Percentiles rank a stretch among this genome's conserved stretches.
Conservation (phyloP, 2,113 vertebrate genomes). For the Marcusenius ussheri region DNA sequence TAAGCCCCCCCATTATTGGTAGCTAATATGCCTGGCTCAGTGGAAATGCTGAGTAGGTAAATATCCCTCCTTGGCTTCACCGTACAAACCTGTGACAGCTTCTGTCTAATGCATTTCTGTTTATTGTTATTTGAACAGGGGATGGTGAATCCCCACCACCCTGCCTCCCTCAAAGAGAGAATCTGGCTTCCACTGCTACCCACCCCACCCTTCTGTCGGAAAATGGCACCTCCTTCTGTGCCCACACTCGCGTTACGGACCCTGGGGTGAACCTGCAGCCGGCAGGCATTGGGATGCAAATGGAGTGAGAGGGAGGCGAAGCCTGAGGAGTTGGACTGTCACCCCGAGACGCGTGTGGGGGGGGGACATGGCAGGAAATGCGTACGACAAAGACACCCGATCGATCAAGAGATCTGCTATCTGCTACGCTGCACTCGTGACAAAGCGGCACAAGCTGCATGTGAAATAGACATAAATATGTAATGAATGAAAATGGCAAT, state of each 20-base stretch:
- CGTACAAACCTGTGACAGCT: conserved; percentile 22
- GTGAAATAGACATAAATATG: not conserved
- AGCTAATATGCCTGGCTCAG: not conserved
- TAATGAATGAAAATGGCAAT: not conserved
- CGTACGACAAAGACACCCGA: not conserved
- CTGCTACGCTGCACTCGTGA: conserved; percentile 31
- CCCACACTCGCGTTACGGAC: not conserved
- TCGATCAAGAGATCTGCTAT: conserved; percentile 31
- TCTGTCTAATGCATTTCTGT: conserved; percentile 41
- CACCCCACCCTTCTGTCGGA: not conserved
- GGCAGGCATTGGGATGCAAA: not conserved
- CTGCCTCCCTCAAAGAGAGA: not conserved
- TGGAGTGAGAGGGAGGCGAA: not conserved
- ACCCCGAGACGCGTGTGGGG: not conserved
- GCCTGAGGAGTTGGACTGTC: not conserved
- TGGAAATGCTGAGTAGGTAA: not conserved
- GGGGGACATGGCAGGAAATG: not conserved
- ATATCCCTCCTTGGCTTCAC: not conserved
- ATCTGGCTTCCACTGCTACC: too few relatives aligned
- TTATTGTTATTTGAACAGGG: conserved; percentile 44
- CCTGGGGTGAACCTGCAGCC: not conserved
- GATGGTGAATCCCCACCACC: conserved; percentile 22
- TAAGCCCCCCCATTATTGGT: not conserved
- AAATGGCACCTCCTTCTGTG: not conserved
- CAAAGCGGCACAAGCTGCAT: not conserved